Conservation (phyloP, 2,888 invertebrate species). For the Coleophora deauratella region DNA sequence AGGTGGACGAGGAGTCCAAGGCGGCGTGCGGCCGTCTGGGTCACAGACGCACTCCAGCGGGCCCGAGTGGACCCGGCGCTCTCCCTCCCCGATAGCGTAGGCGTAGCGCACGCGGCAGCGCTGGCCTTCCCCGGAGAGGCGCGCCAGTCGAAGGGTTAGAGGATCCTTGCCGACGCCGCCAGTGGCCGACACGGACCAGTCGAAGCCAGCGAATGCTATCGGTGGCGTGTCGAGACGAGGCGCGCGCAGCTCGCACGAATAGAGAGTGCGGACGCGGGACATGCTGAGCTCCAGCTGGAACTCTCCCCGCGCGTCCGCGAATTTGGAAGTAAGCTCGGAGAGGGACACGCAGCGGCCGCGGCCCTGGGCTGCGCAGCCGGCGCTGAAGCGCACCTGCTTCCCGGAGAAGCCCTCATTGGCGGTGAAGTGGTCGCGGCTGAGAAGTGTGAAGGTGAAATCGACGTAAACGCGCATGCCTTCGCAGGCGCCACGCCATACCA, state of each 20-base stretch:
- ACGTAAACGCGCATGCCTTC: constrained; percentile 84
- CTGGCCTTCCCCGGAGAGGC: constrained; percentile 87
- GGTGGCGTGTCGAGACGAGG: constrained; percentile 70
- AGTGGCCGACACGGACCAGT: constrained; percentile 83
- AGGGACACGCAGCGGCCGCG: constrained; percentile 83
- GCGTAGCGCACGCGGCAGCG: constrained; percentile 83
- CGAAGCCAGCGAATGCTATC: constrained; percentile 86
- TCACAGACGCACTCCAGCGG: constrained; percentile 81
- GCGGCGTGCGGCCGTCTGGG: constrained; percentile 79
- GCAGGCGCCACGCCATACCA: constrained; percentile 84
- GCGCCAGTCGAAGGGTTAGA: constrained; percentile 73
- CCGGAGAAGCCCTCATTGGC: constrained; percentile 87
- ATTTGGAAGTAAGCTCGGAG: constrained; percentile 80
- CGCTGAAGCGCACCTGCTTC: constrained; percentile 80
- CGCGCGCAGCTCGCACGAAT: constrained; percentile 80
- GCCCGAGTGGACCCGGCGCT: constrained; percentile 79
- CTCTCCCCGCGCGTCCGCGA: constrained; percentile 86
- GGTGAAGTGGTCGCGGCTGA: constrained; percentile 88
- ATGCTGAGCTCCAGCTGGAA: constrained; percentile 86
- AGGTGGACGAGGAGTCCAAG: constrained; percentile 80
- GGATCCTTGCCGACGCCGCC: constrained; percentile 71
- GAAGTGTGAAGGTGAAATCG: constrained; percentile 86
- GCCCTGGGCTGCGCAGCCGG: constrained; percentile 81
- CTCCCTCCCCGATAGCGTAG: constrained; percentile 79
- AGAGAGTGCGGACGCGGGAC: constrained; percentile 83